Evolutionary conservation across 2,888 invertebrate species (phyloP), one percentile per base, ranked within the genome.

Genomic region (Ptycholaimellus sp.): DNA sequence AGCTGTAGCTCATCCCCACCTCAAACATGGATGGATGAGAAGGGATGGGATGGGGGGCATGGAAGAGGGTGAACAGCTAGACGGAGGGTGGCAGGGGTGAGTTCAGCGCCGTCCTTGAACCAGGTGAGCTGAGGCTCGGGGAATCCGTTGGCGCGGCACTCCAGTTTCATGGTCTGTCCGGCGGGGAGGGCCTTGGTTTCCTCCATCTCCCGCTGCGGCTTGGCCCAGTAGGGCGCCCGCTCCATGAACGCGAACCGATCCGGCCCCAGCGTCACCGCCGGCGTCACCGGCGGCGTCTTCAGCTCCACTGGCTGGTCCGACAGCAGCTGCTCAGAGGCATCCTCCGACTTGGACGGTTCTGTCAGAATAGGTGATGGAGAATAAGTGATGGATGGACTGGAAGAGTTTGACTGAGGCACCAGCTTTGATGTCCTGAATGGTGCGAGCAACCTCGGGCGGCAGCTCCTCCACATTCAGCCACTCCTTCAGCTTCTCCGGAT

Each of bases 131-230:
- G 44, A 7, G 56, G 55, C 14, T 44, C 44, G 1, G 56, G 56
- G 18, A 46, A 39, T 13, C 56, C 56, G 27, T 43, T 39, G 3
- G 53, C 50, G 30, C 45, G 44, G 38, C 56, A 56, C 23, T 37
- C 40, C 33, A 56, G 41, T 28, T 46, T 46, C 13, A 57, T 39
- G n/a, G 54, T 54, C 33, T 52, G 35, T 4, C 56, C 56, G 23
- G 56, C 49, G 6, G 56, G 56, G 13, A 48, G 37, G 11, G 46
- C 46, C 29, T 52, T 44, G 6, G 42, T 44, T 21, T 46, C 42
- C 33, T 36, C 39, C n/a, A 36, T 35, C n/a, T 50, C 41, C 13
- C 16, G 18, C 6, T 17, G 19, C 9, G n/a, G 16, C 20, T 22
- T 35, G 13, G 29, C 9, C 19, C 27, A 38, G 14, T 36, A n/a